phyloP scores from a whole-genome alignment of 2,113 vertebrate species.

The Naja naja region DNA sequence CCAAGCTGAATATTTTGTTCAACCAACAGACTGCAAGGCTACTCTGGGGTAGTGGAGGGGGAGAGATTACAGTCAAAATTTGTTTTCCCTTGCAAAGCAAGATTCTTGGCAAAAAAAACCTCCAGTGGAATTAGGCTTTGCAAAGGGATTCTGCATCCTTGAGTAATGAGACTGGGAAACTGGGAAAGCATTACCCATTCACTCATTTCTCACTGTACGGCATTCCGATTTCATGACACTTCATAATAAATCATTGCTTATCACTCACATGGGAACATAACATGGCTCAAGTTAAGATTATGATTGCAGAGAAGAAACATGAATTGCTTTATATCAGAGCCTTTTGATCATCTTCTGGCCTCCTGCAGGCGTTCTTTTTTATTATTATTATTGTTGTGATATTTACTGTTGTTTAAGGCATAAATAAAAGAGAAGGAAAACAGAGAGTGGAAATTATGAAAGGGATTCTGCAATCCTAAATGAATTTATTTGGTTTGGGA shows the following conservation, averaged over 20 bases:
- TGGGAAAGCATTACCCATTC: constrained; percentile 74
- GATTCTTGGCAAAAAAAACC: constrained; percentile 35
- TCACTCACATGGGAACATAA: constrained; percentile 76
- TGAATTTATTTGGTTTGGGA: too few relatives aligned
- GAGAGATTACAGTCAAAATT: constrained; percentile 23
- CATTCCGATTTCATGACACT: constrained; percentile 75
- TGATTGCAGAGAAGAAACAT: constrained; percentile 75
- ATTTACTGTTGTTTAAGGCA: constrained; percentile 73
- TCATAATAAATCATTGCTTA: constrained; percentile 77
- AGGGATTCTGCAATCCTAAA: too few relatives aligned
- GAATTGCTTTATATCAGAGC: constrained; percentile 67
- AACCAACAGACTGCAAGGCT: neutral
- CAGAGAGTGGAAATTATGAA: too few relatives aligned
- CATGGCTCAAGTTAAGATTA: constrained; percentile 76
- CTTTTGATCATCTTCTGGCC: constrained; percentile 69
- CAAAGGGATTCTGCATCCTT: constrained; percentile 67
- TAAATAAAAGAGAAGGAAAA: constrained; percentile 71
- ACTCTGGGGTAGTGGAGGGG: neutral
- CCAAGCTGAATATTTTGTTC: neutral
- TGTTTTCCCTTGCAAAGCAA: constrained; percentile 13
- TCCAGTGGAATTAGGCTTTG: constrained; percentile 67
- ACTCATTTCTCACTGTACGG: constrained; percentile 73
- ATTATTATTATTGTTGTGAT: constrained; percentile 48
- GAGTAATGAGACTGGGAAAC: constrained; percentile 76
- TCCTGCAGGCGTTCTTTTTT: constrained; percentile 57